Evolutionary conservation across 37 sponge, comb jelly and placozoan genomes (phyloP).

Genomic region (Tethya wilhelma): DNA sequence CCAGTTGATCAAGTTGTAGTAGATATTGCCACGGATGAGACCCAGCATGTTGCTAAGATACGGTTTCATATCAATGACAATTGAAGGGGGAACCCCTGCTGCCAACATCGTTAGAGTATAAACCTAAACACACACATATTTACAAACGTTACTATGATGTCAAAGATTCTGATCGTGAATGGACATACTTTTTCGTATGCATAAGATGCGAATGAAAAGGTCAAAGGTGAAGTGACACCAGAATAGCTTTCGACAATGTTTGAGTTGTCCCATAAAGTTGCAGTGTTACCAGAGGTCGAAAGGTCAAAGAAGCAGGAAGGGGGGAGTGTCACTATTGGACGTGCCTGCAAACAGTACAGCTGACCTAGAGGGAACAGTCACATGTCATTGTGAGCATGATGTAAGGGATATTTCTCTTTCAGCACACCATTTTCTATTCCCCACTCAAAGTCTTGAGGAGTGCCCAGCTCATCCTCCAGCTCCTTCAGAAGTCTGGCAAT

Average conservation of each 20-base stretch:
- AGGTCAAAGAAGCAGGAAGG: slow-evolving; percentile 76
- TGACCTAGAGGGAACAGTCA: slow-evolving; percentile 30
- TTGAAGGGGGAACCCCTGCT: slow-evolving; percentile 66
- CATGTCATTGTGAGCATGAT: not conserved
- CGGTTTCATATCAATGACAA: slow-evolving; percentile 55
- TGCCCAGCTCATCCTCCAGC: slow-evolving; percentile 71
- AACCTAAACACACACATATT: slow-evolving; percentile 48
- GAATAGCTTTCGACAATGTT: slow-evolving; percentile 91
- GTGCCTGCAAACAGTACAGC: slow-evolving; percentile 83
- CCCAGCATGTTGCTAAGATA: slow-evolving; percentile 87
- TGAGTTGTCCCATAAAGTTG: slow-evolving; percentile 89
- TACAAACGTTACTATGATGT: not conserved
- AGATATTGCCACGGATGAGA: slow-evolving; percentile 84
- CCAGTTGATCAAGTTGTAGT: slow-evolving; percentile 93
- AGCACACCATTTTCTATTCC: slow-evolving; percentile 63
- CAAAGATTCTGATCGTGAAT: not conserved
- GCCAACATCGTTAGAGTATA: slow-evolving; percentile 71
- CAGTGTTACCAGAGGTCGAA: slow-evolving; percentile 28
- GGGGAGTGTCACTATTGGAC: slow-evolving; percentile 89
- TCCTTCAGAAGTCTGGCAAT: slow-evolving; percentile 66
- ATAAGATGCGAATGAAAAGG: slow-evolving; percentile 86
- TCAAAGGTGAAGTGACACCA: slow-evolving; percentile 89
- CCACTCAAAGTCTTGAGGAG: slow-evolving; percentile 91
- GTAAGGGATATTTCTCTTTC: not conserved
- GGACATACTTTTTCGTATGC: slow-evolving; percentile 63